Evolutionary conservation across 2,113 vertebrate genomes (phyloP).

Genomic region (Canis aureus): DNA sequence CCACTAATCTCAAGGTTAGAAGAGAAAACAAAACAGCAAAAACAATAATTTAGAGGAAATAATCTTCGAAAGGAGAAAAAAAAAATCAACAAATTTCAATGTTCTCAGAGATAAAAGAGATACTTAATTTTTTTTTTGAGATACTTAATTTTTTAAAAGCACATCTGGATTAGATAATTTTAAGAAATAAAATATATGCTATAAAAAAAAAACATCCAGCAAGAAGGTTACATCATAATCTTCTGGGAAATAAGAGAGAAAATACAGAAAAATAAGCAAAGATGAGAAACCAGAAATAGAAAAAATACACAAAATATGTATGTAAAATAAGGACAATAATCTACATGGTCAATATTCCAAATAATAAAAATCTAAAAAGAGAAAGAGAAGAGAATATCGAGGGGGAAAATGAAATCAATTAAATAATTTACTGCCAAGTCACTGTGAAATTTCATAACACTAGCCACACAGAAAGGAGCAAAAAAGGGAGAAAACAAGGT

Average conservation of each 20-base stretch:
- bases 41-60: not conserved
- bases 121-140: not conserved
- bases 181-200: not conserved
- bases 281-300: not conserved
- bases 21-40: not conserved
- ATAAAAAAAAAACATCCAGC: not conserved
- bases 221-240: not conserved
- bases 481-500: not conserved
- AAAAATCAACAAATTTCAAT: not conserved
- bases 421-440: slow-evolving; percentile 29
- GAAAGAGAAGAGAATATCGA: not conserved
- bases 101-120: slow-evolving; percentile 14
- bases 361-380: not conserved
- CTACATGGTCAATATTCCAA: not conserved
- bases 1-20: not conserved
- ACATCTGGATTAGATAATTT: not conserved
- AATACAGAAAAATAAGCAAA: not conserved
- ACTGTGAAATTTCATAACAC: not conserved
- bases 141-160: not conserved
- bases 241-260: not conserved
- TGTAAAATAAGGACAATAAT: not conserved
- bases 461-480: not conserved
- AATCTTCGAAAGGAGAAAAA: not conserved
- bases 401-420: not conserved
- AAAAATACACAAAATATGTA: not conserved